Base-by-base conservation (phyloP, 1,140 invertebrate genomes). In the Oscheius sp. region DNA sequence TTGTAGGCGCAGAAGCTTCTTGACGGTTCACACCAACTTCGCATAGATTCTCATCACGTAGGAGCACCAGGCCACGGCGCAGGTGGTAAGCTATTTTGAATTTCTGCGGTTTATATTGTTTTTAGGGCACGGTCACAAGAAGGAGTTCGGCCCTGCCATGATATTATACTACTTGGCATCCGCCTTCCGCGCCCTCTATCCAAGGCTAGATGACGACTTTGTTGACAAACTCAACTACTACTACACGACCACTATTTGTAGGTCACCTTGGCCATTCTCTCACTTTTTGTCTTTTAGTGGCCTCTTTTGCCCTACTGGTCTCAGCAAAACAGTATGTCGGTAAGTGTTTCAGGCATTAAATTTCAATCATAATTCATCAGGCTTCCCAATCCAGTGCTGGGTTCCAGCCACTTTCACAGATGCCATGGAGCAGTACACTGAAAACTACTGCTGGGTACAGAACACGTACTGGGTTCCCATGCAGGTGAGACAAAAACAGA, bases 391-490 rank as follows among this genome's bases (percentile, higher is more conserved):
- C 49, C 81, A 82, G 74, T 84, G 82, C 38, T 85, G 84, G 82
- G 82, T 84, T 31, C 82, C 82, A 15, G 84, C 84, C 15, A 85
- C 84, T 15, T 84, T 85, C 64, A 84, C 82, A 26, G 82, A 85
- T 68, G 79, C 82, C 18, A 85, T 85, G 82, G 82, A 84, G 61
- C 82, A 83, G 59, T 84, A 83, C 63, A 84, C 80, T 35, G 80
- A 82, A 69, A 83, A 79, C 66, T 83, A 82, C 59, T 82, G 81
- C 67, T 83, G 82, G 80, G 80, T 83, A 18, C 80, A 82, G 63
- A 82, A 84, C 64, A 84, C 83, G 3, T 83, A 84, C 58, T 85
- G 82, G 78, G 79, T 83, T n/a, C 83, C 81, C 31, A 84, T 82
- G 80, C 73, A 80, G 34, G 77, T 75, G 78, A 73, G 28, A 28